These are phyloP conservation scores for Lepisosteus osseus DNA, from an alignment of 2,113 vertebrate species.

Conservation along the genomic window DNA sequence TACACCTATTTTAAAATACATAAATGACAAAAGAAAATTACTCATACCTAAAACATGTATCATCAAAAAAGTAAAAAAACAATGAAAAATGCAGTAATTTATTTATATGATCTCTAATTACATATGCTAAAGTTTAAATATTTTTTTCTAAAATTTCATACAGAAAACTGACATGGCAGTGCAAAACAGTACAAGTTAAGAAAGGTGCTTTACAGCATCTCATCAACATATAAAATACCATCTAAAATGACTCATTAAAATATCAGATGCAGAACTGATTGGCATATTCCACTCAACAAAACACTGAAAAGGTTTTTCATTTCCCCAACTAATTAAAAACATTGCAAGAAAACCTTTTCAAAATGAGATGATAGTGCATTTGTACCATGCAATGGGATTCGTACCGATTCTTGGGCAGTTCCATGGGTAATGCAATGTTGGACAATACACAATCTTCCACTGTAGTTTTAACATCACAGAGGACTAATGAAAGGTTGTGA, in stretches of 20 bases:
- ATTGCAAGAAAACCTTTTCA: constrained; percentile 34
- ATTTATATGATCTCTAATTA: constrained; percentile 61
- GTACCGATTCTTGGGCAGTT: constrained; percentile 6
- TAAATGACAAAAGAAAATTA: constrained; percentile 33
- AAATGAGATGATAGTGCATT: constrained; percentile 37
- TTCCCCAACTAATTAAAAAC: neutral
- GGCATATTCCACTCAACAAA: constrained; percentile 12
- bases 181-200: constrained; percentile 66
- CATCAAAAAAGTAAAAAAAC: constrained; percentile 32
- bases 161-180: constrained; percentile 64
- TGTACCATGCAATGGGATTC: constrained; percentile 51
- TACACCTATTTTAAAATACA: constrained; percentile 32
- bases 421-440: too few species aligned
- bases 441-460: too few species aligned
- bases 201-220: constrained; percentile 68
- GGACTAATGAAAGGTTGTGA: constrained; percentile 2
- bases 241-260: constrained; percentile 16
- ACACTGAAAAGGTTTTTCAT: constrained; percentile 13
- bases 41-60: neutral
- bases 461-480: too few species aligned
- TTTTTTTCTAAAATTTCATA: constrained; percentile 49
- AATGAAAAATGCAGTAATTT: constrained; percentile 31
- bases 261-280: constrained; percentile 7
- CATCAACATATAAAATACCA: constrained; percentile 28
- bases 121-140: constrained; percentile 59